Percentiles rank a stretch among this genome's conserved stretches.
These are phyloP conservation scores for Hyperopisus bebe DNA, from an alignment of 2,113 vertebrate genomes.

Conservation along the genomic window DNA sequence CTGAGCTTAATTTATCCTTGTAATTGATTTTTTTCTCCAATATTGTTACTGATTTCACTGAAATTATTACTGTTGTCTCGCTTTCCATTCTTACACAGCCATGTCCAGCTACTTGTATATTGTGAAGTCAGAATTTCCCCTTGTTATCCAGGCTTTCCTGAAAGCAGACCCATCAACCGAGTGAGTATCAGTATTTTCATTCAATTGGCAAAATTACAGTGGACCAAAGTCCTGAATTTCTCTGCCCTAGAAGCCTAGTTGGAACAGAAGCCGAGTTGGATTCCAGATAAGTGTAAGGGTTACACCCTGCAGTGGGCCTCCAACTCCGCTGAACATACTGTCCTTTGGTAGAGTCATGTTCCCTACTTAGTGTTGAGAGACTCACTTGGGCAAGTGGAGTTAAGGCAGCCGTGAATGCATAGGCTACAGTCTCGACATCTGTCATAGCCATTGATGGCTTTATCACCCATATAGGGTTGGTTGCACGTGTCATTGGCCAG, in stretches of 20 bases:
- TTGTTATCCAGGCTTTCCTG: conserved; percentile 93
- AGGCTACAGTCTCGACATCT: background rate
- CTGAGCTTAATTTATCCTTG: background rate
- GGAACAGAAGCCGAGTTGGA: background rate
- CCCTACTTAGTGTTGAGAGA: background rate
- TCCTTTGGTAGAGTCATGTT: background rate
- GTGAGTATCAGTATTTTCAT: conserved; percentile 64
- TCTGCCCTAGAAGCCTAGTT: background rate
- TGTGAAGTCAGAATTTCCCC: conserved; percentile 90
- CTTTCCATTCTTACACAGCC: conserved; percentile 58
- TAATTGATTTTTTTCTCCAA: background rate
- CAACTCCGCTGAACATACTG: background rate
- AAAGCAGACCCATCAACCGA: conserved; percentile 66
- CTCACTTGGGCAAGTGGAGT: background rate
- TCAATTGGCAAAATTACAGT: background rate
- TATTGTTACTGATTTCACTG: background rate
- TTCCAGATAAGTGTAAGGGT: background rate
- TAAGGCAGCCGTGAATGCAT: background rate
- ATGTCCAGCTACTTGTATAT: conserved; percentile 99
- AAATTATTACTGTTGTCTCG: background rate
- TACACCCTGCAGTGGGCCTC: background rate
- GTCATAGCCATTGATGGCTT: background rate
- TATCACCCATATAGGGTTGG: background rate
- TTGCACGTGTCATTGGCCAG: background rate
- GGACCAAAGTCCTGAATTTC: background rate